Percentiles rank a stretch among this genome's conserved stretches.
phyloP scores from a whole-genome alignment of 2,113 vertebrate species.

The Cochlearius cochlearius region DNA sequence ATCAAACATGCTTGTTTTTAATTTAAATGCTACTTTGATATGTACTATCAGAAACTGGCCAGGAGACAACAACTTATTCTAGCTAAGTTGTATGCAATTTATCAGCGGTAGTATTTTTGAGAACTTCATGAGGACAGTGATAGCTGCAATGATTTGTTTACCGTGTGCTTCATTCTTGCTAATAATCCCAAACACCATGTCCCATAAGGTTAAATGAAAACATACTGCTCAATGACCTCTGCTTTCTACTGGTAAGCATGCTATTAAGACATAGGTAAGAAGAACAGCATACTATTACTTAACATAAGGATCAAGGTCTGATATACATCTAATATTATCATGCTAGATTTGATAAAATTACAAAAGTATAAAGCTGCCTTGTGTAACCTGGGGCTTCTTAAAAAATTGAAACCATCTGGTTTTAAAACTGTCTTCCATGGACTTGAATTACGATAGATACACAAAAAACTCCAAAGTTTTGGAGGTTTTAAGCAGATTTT shows the following conservation, averaged over 20 bases:
- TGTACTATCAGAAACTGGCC: neutral
- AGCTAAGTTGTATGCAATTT: neutral
- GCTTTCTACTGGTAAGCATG: neutral
- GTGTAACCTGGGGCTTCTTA: neutral
- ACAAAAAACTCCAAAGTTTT: neutral
- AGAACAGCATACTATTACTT: neutral
- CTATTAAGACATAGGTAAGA: neutral
- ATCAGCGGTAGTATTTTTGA: neutral
- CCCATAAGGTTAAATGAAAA: neutral
- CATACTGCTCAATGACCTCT: neutral
- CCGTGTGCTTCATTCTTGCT: neutral
- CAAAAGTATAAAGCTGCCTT: neutral
- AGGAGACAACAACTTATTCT: neutral
- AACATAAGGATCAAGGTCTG: neutral
- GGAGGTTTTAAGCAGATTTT: neutral
- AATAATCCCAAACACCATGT: neutral
- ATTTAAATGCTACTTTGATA: slow-evolving; percentile 2
- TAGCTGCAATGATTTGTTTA: neutral
- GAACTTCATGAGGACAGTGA: neutral
- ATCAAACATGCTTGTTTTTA: neutral
- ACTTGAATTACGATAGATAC: neutral
- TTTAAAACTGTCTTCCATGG: neutral
- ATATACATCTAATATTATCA: neutral
- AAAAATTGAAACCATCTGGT: neutral
- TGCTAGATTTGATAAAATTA: neutral